These are phyloP conservation scores for Bolinopsis microptera DNA, from an alignment of 37 sponge, comb jelly and placozoan genomes.

Conservation along the genomic window DNA sequence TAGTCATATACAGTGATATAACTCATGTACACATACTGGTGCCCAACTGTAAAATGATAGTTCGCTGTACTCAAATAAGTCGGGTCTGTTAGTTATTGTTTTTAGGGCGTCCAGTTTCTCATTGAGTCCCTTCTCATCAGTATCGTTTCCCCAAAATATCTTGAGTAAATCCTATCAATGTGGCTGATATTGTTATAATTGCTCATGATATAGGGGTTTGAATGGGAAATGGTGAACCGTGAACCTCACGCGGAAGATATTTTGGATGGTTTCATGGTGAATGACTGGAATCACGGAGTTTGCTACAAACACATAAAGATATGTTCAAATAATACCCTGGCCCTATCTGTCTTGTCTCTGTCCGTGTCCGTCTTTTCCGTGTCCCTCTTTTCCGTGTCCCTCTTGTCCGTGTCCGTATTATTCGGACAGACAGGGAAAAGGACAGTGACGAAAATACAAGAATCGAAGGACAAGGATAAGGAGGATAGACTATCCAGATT, in stretches of 20 bases:
- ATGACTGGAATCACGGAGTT: background rate
- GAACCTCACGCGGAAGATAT: background rate
- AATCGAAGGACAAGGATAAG: too few species aligned
- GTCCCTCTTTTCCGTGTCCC: too few species aligned
- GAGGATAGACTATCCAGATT: too few species aligned
- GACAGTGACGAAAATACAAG: too few species aligned
- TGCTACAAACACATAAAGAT: too few species aligned
- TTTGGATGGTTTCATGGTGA: background rate
- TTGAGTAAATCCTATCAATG: background rate
- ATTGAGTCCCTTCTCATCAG: background rate
- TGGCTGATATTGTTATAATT: background rate
- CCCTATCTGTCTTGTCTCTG: too few species aligned
- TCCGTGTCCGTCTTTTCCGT: too few species aligned
- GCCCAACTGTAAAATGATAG: slow-evolving; percentile 41
- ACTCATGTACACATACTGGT: slow-evolving; percentile 4
- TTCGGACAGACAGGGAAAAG: too few species aligned
- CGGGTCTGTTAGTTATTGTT: background rate
- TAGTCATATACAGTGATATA: background rate
- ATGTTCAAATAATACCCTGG: too few species aligned
- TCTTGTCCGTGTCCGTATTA: too few species aligned
- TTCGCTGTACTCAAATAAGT: background rate
- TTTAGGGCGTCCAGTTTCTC: background rate
- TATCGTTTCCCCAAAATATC: background rate
- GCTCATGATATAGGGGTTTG: slow-evolving; percentile 20
- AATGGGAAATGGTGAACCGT: background rate